Base-by-base conservation (phyloP, 2,113 vertebrate genomes). In the Dendropsophus ebraccatus region DNA sequence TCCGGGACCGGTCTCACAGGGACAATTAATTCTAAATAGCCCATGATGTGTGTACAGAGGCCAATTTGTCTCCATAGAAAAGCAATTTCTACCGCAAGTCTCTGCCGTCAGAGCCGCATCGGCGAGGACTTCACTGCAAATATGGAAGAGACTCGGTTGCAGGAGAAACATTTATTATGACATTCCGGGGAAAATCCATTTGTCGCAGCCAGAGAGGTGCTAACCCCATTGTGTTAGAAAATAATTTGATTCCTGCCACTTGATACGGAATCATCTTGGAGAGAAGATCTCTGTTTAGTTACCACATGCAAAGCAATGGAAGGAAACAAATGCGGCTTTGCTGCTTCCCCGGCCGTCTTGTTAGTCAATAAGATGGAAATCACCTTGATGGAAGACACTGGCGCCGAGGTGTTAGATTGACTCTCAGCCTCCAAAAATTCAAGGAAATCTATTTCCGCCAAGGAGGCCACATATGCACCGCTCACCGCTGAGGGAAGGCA, bases 241-340 rank as follows among this genome's bases (percentile, higher is more conserved):
- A 89, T 88, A 86, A 91, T 89, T 88, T 88, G 87, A 91, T 91
- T 90, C 87, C n/a, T 75, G 54, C 56, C 72, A 87, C 89, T 90
- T 91, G 89, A 83, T 88, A 73, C 69, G 79, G 88, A 89, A 87
- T 88, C 81, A 81, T 88, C 87, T 49, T 0, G 0, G 70, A 14
- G 50, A 79, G 67, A 52, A 79, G 72, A 67, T 60, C 73, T 78
- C 74, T 78, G 50, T 83, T 83, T 83, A 83, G 81, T 32, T 16
- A 30, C 37, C 80, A 82, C 80, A 49, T 82, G 50, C 67, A 50
- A 83, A n/a, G 75, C 28, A 32, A 69, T 25, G 35, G 14, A 35
- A 41, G 67, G 47, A 83, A 86, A 41, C 75, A 90, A 45, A 82
- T 21, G n/a, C 0, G 1, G 45, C 70, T 67, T 8, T 83, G 32